These are phyloP conservation scores for Cremastinae sp. DNA, from an alignment of 2,888 invertebrate species.

Conservation along the genomic window DNA sequence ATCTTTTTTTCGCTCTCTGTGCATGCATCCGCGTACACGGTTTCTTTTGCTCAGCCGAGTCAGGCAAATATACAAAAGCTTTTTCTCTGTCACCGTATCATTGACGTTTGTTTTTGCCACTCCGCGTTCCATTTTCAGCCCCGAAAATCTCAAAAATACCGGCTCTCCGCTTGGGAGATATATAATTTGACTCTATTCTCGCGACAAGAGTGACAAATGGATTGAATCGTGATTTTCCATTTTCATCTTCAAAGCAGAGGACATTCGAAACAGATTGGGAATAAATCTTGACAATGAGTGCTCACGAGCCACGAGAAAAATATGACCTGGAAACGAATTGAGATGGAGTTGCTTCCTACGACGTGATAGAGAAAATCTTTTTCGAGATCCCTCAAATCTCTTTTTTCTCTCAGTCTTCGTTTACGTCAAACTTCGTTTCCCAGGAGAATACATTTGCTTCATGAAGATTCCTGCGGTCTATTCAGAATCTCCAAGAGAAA, in stretches of 20 bases:
- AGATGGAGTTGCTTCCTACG: slow-evolving; percentile 1
- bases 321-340: slow-evolving; percentile 9
- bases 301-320: too few species aligned
- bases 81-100: slow-evolving; percentile 7
- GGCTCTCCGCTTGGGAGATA: neutral
- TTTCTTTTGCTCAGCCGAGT: slow-evolving; percentile 12
- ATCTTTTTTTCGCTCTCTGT: neutral
- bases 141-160: neutral
- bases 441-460: slow-evolving; percentile 3
- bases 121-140: neutral
- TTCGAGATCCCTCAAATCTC: neutral
- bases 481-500: slow-evolving; percentile 12
- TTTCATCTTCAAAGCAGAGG: too few species aligned
- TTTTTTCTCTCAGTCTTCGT: neutral
- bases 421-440: neutral
- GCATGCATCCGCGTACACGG: neutral
- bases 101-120: neutral
- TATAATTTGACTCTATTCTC: too few species aligned
- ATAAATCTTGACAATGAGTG: too few species aligned
- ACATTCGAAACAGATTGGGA: too few species aligned
- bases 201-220: too few species aligned
- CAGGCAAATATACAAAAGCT: slow-evolving; percentile 27
- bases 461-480: neutral
- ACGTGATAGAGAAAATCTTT: slow-evolving; percentile 1
- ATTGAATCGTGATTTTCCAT: too few species aligned